These are phyloP conservation scores for Melanostigma gelatinosum DNA, from an alignment of 2,113 vertebrate genomes.

Conservation along the genomic window DNA sequence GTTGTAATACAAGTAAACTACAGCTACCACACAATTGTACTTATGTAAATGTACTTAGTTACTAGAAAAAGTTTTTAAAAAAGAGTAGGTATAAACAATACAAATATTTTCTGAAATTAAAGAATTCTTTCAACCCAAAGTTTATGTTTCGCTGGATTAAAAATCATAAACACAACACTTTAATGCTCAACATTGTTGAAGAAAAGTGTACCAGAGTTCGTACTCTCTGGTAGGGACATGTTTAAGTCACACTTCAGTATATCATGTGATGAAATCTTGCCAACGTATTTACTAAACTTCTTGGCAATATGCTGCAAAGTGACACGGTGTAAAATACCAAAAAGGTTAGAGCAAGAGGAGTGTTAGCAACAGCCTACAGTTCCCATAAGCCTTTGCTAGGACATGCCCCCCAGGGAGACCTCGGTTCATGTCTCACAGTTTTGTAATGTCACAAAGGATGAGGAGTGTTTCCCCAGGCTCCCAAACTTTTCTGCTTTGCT, in stretches of 20 bases:
- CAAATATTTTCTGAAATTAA: neutral
- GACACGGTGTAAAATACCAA: neutral
- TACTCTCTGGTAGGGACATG: neutral
- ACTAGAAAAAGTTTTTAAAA: too few species aligned
- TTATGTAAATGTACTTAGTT: too few species aligned
- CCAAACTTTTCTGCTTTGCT: slow-evolving; percentile 72
- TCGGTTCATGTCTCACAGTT: slow-evolving; percentile 63
- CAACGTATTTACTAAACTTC: neutral
- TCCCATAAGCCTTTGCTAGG: slow-evolving; percentile 52
- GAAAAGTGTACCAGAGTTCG: neutral
- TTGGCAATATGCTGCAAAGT: neutral
- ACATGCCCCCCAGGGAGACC: slow-evolving; percentile 46
- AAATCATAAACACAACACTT: neutral
- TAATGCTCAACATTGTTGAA: neutral
- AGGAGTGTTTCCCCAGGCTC: slow-evolving; percentile 68
- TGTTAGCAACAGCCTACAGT: slow-evolving; percentile 34
- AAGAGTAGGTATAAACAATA: too few species aligned
- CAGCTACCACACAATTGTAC: too few species aligned
- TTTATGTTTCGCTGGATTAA: neutral
- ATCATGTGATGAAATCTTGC: neutral
- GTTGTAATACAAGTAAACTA: too few species aligned
- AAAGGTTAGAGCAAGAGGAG: slow-evolving; percentile 15
- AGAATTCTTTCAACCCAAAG: neutral
- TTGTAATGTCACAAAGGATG: slow-evolving; percentile 77
- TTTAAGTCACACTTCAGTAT: neutral